phyloP scores from a whole-genome alignment of 2,888 invertebrate genomes.

The Ochropleura plecta region DNA sequence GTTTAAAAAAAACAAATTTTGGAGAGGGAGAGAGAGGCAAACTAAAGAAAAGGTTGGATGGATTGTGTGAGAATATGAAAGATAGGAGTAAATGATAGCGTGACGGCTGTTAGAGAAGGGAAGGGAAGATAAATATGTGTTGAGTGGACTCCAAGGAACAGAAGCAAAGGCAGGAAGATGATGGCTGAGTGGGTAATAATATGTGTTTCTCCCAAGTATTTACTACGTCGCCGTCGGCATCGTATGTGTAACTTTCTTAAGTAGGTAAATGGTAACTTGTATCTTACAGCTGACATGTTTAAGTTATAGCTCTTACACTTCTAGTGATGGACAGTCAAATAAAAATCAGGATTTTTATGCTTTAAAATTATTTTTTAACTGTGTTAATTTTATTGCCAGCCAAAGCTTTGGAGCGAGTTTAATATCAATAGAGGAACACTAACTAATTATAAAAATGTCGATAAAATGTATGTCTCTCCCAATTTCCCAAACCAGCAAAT shows the following conservation, averaged over 20 bases:
- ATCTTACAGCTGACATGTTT: no score
- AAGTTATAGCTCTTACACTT: not conserved
- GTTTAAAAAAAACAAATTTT: no score
- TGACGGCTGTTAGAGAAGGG: not conserved
- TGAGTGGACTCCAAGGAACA: not conserved
- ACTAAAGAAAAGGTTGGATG: not conserved
- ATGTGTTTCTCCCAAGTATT: no score
- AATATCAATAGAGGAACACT: not conserved
- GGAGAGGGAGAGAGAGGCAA: not conserved
- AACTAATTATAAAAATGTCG: not conserved
- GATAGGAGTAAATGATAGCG: not conserved
- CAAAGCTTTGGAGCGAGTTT: not conserved
- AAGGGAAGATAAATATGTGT: not conserved
- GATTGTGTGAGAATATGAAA: not conserved
- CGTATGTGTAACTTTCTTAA: not conserved
- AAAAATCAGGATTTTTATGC: not conserved
- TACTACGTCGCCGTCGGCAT: not conserved
- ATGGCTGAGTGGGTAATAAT: not conserved
- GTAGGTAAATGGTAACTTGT: not conserved
- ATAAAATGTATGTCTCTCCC: not conserved
- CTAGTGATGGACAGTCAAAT: not conserved
- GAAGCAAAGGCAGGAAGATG: not conserved
- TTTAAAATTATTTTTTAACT: no score
- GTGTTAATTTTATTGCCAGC: not conserved
- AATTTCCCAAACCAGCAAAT: not conserved